Conservation (phyloP, 2,797 vertebrate species). For the Dendrocincla tyrannina region DNA sequence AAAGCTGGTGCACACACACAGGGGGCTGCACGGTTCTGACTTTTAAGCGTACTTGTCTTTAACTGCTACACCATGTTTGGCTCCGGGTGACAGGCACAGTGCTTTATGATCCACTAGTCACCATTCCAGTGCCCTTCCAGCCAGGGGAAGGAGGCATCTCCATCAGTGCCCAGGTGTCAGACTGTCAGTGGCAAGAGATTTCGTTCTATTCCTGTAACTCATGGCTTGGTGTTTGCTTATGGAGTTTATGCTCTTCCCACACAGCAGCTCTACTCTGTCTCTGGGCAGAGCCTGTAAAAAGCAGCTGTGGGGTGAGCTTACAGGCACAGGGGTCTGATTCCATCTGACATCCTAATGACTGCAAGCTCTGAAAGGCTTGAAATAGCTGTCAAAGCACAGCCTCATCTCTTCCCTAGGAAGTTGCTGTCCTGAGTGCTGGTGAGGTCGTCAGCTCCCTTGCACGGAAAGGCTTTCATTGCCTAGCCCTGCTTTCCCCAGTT, state of each 20-base stretch:
- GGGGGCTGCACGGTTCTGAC: not conserved
- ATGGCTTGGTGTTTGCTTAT: not conserved
- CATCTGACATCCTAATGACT: not conserved
- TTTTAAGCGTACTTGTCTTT: not conserved
- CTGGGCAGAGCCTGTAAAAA: not conserved
- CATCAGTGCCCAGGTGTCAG: accelerated
- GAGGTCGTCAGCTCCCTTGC: not conserved
- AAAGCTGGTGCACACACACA: accelerated
- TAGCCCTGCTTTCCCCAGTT: accelerated
- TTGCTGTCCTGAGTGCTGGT: constrained; percentile 45
- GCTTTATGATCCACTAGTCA: not conserved
- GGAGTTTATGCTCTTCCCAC: not conserved
- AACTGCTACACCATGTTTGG: not conserved
- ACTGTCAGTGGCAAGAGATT: not conserved
- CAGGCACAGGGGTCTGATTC: not conserved
- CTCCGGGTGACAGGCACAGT: accelerated
- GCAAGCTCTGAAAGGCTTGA: not conserved
- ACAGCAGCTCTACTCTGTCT: not conserved
- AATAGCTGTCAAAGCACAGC: not conserved
- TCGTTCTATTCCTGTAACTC: not conserved
- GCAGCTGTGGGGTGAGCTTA: not conserved
- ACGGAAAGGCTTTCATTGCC: not conserved
- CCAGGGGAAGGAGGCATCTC: not conserved
- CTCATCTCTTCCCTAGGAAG: not conserved
- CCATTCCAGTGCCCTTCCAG: not conserved